phyloP scores from a whole-genome alignment of 2,113 vertebrate species.

The Clarias macrocephalus region DNA sequence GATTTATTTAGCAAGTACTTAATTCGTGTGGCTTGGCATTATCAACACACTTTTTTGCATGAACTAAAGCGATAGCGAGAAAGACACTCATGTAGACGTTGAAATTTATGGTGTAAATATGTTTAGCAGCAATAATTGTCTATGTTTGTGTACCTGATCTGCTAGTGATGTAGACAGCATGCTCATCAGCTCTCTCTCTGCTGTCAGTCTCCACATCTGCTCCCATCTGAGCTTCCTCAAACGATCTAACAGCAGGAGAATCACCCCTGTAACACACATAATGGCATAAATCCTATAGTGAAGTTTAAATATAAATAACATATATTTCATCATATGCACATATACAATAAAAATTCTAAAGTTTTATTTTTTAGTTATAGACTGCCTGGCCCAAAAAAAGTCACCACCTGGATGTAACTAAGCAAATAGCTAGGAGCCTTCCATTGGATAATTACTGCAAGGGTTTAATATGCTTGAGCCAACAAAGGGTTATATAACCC shows the following conservation, averaged over 20 bases:
- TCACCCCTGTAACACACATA: slow-evolving; percentile 80
- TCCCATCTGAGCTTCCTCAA: slow-evolving; percentile 97
- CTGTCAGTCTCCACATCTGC: slow-evolving; percentile 98
- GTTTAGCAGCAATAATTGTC: background rate
- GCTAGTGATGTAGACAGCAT: slow-evolving; percentile 97
- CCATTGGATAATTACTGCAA: no score
- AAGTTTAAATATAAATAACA: background rate
- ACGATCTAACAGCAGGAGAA: slow-evolving; percentile 91
- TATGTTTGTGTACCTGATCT: slow-evolving; percentile 82
- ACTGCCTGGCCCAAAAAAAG: no score
- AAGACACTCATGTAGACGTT: slow-evolving; percentile 29
- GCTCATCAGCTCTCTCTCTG: slow-evolving; percentile 96
- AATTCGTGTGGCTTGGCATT: background rate
- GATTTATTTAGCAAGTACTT: background rate
- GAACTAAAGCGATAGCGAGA: background rate
- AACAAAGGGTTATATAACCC: no score
- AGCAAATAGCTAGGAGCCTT: no score
- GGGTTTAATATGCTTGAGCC: no score
- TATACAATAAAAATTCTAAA: background rate
- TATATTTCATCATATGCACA: background rate
- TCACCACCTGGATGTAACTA: no score
- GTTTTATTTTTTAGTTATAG: background rate
- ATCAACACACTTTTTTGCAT: background rate
- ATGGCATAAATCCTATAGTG: background rate
- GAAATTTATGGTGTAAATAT: slow-evolving; percentile 21